Evolutionary conservation across 2,888 invertebrate genomes (phyloP), one percentile per base, ranked within the genome.

Genomic region (Lydus trimaculatus): DNA sequence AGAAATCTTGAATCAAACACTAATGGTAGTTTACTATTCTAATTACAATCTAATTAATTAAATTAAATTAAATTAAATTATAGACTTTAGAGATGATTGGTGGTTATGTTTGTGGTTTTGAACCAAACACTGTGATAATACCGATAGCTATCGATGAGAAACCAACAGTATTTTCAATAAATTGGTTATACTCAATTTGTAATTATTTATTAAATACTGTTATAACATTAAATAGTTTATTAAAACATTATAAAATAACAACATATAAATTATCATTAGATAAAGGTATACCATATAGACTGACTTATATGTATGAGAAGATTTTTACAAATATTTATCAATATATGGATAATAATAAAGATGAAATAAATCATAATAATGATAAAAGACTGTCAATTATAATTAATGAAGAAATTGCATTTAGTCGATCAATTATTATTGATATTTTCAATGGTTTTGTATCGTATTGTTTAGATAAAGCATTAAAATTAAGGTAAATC

Each of bases 221-320:
- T 39, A 65, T 76, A 9, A 70, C 79, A 11, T 75, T 83, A 65
- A 78, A 80, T 67, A 73, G 78, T 9, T 76, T 84, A 60, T 74
- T 84, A 59, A 77, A 78, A 43, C 78, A 79, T 65, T 78, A 80
- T 64, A 79, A 80, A n/a, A 43, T 6, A 73, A 76, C 78, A 11
- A 73, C 82, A 1, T 67, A 80, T 25, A 75, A 79, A 62, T 66
- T 80, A 11, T 81, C 81, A 43, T 71, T 82, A 61, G 65, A 76
- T 15, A 75, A 76, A 80, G 85, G 80, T 77, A 77, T 75, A 81
- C 85, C 88, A 82, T 82, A 82, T 76, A 94, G 94, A 83, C 87
- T 96, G 83, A 90, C 93, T 72, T 89, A 89, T 72, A 89, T 94
- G 72, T 96, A 96, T 84, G 93, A 94, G 75, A 89, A 88, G 75